A percentile compares a stretch with the other conserved stretches of the same genome.
Evolutionary conservation across 2,797 vertebrate genomes (phyloP).

Genomic region (Anolis apletophallus): DNA sequence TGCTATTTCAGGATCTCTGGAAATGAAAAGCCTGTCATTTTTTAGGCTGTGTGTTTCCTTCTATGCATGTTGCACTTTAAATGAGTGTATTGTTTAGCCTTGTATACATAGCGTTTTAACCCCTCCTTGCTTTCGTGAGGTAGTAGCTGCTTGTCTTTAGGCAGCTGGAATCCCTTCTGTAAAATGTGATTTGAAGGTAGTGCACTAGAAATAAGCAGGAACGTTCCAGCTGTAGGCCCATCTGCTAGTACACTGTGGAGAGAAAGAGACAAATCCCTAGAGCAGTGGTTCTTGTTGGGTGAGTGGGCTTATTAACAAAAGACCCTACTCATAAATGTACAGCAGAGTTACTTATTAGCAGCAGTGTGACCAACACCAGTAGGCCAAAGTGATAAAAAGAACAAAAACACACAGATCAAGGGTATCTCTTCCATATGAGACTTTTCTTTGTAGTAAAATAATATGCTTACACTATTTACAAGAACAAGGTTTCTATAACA

Average conservation of each 20-base stretch:
- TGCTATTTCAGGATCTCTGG: neutral
- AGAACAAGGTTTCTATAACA: too few relatives aligned
- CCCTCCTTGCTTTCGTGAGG: neutral
- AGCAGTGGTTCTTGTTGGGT: too few relatives aligned
- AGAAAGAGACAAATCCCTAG: neutral
- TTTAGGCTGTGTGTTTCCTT: neutral
- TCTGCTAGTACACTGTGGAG: neutral
- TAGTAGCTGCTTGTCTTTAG: neutral
- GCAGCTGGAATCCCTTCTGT: neutral
- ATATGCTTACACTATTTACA: too few relatives aligned
- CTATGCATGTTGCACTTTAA: too few relatives aligned
- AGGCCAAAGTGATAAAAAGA: too few relatives aligned
- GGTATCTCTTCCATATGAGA: too few relatives aligned
- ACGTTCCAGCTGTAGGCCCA: neutral
- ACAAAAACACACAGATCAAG: too few relatives aligned
- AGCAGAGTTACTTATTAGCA: too few relatives aligned
- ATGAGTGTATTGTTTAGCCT: neutral
- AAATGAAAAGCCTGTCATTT: neutral
- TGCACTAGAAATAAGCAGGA: neutral
- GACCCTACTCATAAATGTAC: too few relatives aligned
- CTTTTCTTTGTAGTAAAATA: too few relatives aligned
- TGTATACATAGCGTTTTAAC: neutral
- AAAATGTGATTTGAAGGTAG: neutral
- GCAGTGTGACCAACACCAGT: too few relatives aligned
- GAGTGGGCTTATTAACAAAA: too few relatives aligned